Percentiles rank a stretch among this genome's conserved stretches.
phyloP scores from a whole-genome alignment of 2,113 vertebrate species.

The Toxotes chatareus region DNA sequence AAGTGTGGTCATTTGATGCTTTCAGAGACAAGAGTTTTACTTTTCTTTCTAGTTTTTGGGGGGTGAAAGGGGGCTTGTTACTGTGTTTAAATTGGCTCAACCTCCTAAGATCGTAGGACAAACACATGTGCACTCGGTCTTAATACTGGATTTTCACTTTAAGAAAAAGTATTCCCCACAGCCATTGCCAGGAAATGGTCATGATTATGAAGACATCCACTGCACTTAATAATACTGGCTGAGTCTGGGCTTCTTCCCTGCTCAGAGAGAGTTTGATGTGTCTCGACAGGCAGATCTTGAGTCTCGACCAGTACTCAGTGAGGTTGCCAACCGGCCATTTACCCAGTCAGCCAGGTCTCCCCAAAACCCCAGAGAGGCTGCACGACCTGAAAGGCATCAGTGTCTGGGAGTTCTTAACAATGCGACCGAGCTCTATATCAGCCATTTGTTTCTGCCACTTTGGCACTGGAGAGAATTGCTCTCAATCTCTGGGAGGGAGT shows the following conservation, averaged over 20 bases:
- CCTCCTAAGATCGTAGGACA: constrained; percentile 35
- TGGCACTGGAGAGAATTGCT: constrained; percentile 68
- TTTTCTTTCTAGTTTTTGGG: constrained; percentile 12
- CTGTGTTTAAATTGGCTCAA: constrained; percentile 5
- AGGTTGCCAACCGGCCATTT: constrained; percentile 40
- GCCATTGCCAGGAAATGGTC: constrained; percentile 60
- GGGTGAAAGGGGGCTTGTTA: not conserved
- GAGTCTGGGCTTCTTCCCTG: constrained; percentile 45
- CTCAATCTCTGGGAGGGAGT: constrained; percentile 69
- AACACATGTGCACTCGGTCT: constrained; percentile 43
- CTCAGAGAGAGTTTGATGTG: constrained; percentile 44
- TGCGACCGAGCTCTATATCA: constrained; percentile 47
- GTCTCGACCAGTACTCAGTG: constrained; percentile 21
- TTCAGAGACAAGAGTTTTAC: not conserved
- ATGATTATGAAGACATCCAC: constrained; percentile 69
- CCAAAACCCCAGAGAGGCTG: constrained; percentile 39
- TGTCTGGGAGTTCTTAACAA: constrained; percentile 72
- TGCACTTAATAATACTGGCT: constrained; percentile 35
- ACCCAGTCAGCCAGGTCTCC: constrained; percentile 36
- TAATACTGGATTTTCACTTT: constrained; percentile 50
- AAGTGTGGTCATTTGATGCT: constrained; percentile 15
- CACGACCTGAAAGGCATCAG: constrained; percentile 61
- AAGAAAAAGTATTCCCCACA: constrained; percentile 18
- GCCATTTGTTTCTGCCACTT: constrained; percentile 79
- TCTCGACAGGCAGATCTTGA: constrained; percentile 54